A percentile compares a stretch with the other conserved stretches of the same genome.
phyloP scores from a whole-genome alignment of 1,140 invertebrate genomes.

The Rhyzopertha dominica region DNA sequence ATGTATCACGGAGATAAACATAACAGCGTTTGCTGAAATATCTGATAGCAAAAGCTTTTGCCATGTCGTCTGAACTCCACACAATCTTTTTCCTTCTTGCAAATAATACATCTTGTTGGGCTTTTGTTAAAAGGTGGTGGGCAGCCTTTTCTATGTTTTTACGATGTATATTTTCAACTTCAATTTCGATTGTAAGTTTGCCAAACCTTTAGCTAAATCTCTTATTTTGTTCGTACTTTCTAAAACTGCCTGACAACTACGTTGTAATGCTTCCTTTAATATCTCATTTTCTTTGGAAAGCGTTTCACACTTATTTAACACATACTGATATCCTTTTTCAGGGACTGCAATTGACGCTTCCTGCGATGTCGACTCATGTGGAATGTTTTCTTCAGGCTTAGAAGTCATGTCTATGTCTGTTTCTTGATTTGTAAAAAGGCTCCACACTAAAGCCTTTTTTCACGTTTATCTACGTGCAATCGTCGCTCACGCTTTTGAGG shows the following conservation, averaged over 20 bases:
- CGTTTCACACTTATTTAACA: constrained; percentile 1
- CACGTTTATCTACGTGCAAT: neutral
- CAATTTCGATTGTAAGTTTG: constrained; percentile 7
- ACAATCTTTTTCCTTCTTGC: constrained; percentile 9
- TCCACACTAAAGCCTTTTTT: neutral
- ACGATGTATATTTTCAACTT: too few species aligned
- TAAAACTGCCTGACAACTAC: too few species aligned
- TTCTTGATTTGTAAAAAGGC: too few species aligned
- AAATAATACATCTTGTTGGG: constrained; percentile 10
- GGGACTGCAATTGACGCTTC: neutral
- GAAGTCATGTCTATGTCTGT: too few species aligned
- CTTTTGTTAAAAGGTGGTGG: too few species aligned
- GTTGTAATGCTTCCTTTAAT: neutral
- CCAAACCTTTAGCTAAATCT: constrained; percentile 3
- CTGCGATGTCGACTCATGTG: neutral
- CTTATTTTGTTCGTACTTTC: constrained; percentile 1
- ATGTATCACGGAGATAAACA: constrained; percentile 15
- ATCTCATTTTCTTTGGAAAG: neutral
- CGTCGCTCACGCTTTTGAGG: neutral
- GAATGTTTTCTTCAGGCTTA: neutral
- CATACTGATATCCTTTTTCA: constrained; percentile 2
- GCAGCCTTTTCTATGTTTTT: too few species aligned
- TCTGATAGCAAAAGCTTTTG: constrained; percentile 18
- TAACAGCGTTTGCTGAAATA: constrained; percentile 22
- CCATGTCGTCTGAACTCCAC: constrained; percentile 10